A percentile compares a stretch with the other conserved stretches of the same genome.
phyloP scores from a whole-genome alignment of 2,888 invertebrate species.

The Rosalia funebris region DNA sequence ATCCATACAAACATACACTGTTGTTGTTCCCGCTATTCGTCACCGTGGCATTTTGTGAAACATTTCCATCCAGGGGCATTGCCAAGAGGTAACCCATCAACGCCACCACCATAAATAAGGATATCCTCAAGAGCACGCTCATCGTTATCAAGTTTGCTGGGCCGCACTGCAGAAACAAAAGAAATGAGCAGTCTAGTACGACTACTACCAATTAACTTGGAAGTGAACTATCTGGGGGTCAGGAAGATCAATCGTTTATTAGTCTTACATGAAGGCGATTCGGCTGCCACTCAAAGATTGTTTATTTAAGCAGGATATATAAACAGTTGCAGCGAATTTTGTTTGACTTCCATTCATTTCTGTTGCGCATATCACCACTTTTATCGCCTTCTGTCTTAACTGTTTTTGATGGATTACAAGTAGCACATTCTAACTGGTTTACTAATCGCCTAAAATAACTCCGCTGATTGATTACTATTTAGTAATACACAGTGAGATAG shows the following conservation, averaged over 20 bases:
- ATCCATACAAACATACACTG: slow-evolving; percentile 19
- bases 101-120: slow-evolving; percentile 4
- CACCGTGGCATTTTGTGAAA: background rate
- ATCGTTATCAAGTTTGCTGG: slow-evolving; percentile 3
- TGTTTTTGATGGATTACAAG: slow-evolving; percentile 12
- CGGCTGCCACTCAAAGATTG: slow-evolving; percentile 24
- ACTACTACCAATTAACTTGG: slow-evolving; percentile 30
- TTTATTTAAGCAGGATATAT: slow-evolving; percentile 15
- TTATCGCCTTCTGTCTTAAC: background rate
- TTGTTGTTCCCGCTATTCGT: slow-evolving; percentile 1
- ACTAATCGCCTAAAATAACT: slow-evolving; percentile 9
- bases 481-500: background rate
- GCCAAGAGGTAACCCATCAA: slow-evolving; percentile 1
- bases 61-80: slow-evolving; percentile 1
- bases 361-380: slow-evolving; percentile 12
- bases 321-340: slow-evolving; percentile 22
- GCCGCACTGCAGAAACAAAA: slow-evolving; percentile 24
- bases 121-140: slow-evolving; percentile 12
- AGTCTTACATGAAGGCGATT: slow-evolving; percentile 19
- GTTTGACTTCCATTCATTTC: slow-evolving; percentile 6
- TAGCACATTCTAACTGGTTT: slow-evolving; percentile 3
- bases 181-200: slow-evolving; percentile 25
- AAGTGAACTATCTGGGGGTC: slow-evolving; percentile 23
- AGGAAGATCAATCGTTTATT: slow-evolving; percentile 20
- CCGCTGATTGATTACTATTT: background rate